Conservation (phyloP, 2,113 vertebrate species). For the Brachyhypopomus gauderio region DNA sequence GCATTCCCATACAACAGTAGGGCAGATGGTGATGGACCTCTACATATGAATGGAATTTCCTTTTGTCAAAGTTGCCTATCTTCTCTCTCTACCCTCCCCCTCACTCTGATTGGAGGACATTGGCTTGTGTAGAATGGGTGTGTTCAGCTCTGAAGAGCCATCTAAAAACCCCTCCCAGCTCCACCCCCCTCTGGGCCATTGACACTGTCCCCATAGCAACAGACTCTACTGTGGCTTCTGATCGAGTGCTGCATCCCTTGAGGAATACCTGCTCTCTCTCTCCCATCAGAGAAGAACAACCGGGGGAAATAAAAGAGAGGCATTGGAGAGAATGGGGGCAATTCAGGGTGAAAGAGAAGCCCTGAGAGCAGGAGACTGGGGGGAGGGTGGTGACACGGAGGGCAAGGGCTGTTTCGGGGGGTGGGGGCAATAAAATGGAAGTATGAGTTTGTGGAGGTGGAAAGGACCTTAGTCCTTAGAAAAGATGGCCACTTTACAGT, state of each 20-base stretch:
- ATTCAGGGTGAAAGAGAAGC: constrained; percentile 13
- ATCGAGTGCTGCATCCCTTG: constrained; percentile 64
- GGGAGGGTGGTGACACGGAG: background rate
- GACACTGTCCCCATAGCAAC: constrained; percentile 79
- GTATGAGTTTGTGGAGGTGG: constrained; percentile 2
- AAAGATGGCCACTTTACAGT: constrained; percentile 32
- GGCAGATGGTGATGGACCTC: too few species aligned
- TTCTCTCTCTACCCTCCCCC: background rate
- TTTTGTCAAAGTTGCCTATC: background rate
- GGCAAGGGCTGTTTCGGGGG: background rate
- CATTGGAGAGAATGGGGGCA: constrained; percentile 39
- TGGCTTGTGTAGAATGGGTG: constrained; percentile 39
- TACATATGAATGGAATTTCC: background rate
- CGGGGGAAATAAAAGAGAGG: constrained; percentile 2
- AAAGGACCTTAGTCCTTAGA: constrained; percentile 19
- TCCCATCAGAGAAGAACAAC: constrained; percentile 29
- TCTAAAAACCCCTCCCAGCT: background rate
- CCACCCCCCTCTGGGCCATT: constrained; percentile 69
- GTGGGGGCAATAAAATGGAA: background rate
- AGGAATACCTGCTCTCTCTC: constrained; percentile 37
- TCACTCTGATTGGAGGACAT: constrained; percentile 32
- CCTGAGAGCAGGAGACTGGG: background rate
- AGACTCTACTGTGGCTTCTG: constrained; percentile 71
- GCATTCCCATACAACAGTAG: too few species aligned
- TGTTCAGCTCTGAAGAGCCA: constrained; percentile 23